Percentiles rank a stretch among this genome's conserved stretches.
Evolutionary conservation across 2,113 vertebrate species (phyloP).

Genomic region (Arothron firmamentum): DNA sequence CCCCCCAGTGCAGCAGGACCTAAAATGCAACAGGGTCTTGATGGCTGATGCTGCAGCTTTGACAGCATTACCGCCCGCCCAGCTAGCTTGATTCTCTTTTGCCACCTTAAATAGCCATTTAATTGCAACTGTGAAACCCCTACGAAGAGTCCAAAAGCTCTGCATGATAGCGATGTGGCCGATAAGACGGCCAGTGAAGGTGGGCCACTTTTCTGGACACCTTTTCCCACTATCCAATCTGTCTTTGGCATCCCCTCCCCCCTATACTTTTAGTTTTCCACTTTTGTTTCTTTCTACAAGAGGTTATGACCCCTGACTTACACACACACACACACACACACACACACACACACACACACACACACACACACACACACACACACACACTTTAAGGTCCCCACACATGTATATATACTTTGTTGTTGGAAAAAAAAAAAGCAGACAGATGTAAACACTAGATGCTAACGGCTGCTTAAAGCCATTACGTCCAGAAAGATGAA

Average conservation of each 20-base stretch:
- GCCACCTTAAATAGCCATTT: no score
- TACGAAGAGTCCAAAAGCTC: no score
- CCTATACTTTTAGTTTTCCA: slow-evolving; percentile 11
- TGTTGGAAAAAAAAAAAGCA: slow-evolving; percentile 42
- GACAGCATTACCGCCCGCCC: no score
- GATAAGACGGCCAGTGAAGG: background rate
- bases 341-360: background rate
- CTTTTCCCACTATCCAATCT: background rate
- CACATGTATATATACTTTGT: slow-evolving; percentile 27
- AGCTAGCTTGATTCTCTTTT: no score
- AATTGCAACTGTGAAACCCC: no score
- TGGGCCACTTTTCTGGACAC: no score
- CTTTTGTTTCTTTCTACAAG: slow-evolving; percentile 14
- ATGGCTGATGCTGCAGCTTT: no score
- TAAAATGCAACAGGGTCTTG: no score
- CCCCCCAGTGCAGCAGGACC: background rate
- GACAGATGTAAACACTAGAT: slow-evolving; percentile 69
- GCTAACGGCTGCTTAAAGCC: slow-evolving; percentile 74
- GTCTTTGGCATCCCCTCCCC: background rate
- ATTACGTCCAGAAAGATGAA: slow-evolving; percentile 73
- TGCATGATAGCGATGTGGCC: no score
- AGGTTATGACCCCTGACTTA: background rate
- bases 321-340: background rate
- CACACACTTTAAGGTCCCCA: background rate
- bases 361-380: background rate